These are phyloP conservation scores for Larimichthys polyactis DNA, from an alignment of 2,113 vertebrate species.

Conservation along the genomic window DNA sequence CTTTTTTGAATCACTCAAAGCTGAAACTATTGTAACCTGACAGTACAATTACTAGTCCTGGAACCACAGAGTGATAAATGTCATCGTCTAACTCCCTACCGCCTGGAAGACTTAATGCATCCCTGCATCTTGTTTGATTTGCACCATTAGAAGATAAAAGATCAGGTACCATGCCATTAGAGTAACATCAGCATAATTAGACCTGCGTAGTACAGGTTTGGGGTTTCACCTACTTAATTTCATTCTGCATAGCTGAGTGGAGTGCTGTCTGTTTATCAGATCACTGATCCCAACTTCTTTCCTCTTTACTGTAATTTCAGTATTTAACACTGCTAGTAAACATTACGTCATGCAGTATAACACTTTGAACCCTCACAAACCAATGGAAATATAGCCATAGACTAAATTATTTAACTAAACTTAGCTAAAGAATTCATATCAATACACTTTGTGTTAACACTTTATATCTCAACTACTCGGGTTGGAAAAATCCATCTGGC, in stretches of 20 bases:
- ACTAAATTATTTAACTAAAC: background rate
- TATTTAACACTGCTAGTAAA: background rate
- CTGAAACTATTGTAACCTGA: constrained; percentile 18
- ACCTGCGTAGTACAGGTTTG: constrained; percentile 10
- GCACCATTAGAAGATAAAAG: constrained; percentile 33
- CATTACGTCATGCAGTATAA: background rate
- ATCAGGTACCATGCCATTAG: constrained; percentile 22
- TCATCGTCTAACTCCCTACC: constrained; percentile 12
- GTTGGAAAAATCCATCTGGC: background rate
- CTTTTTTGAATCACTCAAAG: constrained; percentile 33
- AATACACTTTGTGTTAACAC: background rate
- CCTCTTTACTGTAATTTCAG: constrained; percentile 23
- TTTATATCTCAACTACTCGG: background rate
- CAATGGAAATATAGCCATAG: background rate
- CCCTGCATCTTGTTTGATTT: constrained; percentile 25
- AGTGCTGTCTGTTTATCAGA: constrained; percentile 15
- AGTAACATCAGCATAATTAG: constrained; percentile 27
- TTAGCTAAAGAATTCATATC: background rate
- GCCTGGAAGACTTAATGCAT: constrained; percentile 31
- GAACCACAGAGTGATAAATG: constrained; percentile 30
- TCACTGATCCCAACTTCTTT: constrained; percentile 31
- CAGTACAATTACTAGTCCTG: constrained; percentile 32
- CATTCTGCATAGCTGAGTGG: constrained; percentile 30
- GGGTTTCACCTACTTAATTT: constrained; percentile 45
- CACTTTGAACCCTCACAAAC: background rate